Evolutionary conservation across 2,113 vertebrate species (phyloP), one percentile per base, ranked within the genome.

Genomic region (Trematomus loennbergii): DNA sequence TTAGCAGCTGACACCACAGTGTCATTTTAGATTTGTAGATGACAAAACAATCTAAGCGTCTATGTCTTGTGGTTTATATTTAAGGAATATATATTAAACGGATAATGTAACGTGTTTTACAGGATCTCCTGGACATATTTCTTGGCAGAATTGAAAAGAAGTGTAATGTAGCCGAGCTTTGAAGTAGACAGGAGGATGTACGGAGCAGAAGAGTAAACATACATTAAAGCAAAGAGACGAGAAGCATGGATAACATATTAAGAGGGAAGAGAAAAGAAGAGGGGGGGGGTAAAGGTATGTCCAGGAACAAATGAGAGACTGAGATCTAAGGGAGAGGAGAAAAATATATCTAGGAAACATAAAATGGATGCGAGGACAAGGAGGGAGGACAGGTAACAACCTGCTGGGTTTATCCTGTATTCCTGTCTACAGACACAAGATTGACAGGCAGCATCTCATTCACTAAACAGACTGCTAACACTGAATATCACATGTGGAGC

Each of bases 401-500:
- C 25, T 25, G 3, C 29, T 29, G 29, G 29, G 7, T 40, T 7
- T 40, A 40, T 66, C 49, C 85, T 61, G 43, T 12, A 61, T 76
- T 71, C 6, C 2, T 64, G 50, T 70, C 69, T 82, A 11, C 55
- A 76, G 48, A 45, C 46, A 63, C 33, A 9, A 69, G 78, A 79
- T 33, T 80, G 78, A 78, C 59, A 72, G 71, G 66, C 55, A 70
- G 82, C 72, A 71, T 82, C 79, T 78, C 76, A 67, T 87, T 79
- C 66, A 78, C 77, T 69, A 45, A 86, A 55, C 46, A 69, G 45
- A 85, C 20, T 63, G 36, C 75, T 68, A 64, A 83, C 54, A 52
- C 54, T 83, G 58, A 84, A 87, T 83, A 77, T 81, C 77, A 83
- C 76, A 89, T 87, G 57, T 36, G 45, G n/a, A 20, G 9, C 67